phyloP scores from a whole-genome alignment of 2,888 invertebrate species.

The Vandiemenella viatica region DNA sequence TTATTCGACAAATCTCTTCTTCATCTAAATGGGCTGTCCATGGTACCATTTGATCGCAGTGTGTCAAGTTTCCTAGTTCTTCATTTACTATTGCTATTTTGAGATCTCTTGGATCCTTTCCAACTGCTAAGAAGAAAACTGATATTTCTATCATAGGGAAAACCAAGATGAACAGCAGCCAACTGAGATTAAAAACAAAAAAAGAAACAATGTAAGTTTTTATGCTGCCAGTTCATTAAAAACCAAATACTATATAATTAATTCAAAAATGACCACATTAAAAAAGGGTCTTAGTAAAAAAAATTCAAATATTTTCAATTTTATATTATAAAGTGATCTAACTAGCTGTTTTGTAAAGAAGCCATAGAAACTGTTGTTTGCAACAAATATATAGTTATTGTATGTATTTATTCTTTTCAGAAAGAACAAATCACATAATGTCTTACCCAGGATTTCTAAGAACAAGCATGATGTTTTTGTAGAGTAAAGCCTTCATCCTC shows the following conservation, averaged over 20 bases:
- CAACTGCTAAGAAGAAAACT: constrained; percentile 67
- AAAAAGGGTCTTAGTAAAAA: too few relatives aligned
- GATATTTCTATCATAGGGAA: constrained; percentile 69
- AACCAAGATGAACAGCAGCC: constrained; percentile 61
- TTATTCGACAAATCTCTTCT: constrained; percentile 5
- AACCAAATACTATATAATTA: too few relatives aligned
- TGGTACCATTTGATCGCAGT: not conserved
- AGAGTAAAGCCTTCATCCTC: constrained; percentile 43
- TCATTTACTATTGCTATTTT: constrained; percentile 64
- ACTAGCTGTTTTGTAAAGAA: too few relatives aligned
- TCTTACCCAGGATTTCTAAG: constrained; percentile 54
- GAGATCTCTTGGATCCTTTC: constrained; percentile 56
- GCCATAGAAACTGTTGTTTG: too few relatives aligned
- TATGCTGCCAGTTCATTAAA: too few relatives aligned
- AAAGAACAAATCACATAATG: constrained; percentile 17
- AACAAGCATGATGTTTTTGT: constrained; percentile 54
- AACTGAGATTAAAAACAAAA: too few relatives aligned
- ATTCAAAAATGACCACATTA: too few relatives aligned
- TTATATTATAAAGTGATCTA: too few relatives aligned
- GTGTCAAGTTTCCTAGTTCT: constrained; percentile 37
- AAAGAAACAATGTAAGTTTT: too few relatives aligned
- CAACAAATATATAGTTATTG: too few relatives aligned
- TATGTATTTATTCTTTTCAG: too few relatives aligned
- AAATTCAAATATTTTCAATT: too few relatives aligned
- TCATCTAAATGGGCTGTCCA: not conserved